A percentile compares a stretch with the other conserved stretches of the same genome.
Conservation (phyloP, 2,797 vertebrate species). For the Enteromius viviparus region DNA sequence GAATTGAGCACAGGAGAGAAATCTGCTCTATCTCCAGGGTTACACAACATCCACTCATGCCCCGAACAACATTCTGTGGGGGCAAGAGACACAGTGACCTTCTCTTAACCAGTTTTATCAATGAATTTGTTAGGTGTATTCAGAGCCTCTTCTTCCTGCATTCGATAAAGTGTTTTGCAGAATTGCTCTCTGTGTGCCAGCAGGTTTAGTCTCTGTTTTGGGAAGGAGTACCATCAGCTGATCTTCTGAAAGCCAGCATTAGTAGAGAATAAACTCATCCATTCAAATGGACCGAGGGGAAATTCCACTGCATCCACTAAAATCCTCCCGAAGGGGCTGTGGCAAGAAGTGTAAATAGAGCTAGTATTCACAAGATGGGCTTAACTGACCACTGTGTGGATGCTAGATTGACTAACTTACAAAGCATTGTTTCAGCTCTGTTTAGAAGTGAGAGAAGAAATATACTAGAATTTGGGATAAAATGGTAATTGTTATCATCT, state of each 20-base stretch:
- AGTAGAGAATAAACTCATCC: constrained; percentile 36
- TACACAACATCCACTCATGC: background rate
- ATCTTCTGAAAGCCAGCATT: constrained; percentile 16
- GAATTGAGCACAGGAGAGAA: constrained; percentile 3
- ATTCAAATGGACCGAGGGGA: background rate
- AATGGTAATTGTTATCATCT: background rate
- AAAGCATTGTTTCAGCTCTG: background rate
- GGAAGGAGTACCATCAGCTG: background rate
- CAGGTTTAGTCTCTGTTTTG: constrained; percentile 1
- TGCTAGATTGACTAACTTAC: background rate
- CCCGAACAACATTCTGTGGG: constrained; percentile 3
- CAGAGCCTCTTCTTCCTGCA: background rate
- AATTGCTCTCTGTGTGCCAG: constrained; percentile 1
- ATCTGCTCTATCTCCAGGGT: constrained; percentile 1
- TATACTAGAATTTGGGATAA: background rate
- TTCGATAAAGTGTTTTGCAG: constrained; percentile 8
- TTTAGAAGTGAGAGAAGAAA: background rate
- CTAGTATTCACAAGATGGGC: background rate
- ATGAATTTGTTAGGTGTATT: background rate
- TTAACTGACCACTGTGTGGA: background rate
- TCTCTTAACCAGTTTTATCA: constrained; percentile 15
- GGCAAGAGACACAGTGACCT: background rate
- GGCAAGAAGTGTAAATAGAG: background rate
- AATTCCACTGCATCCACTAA: background rate
- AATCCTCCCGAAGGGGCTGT: background rate